Base-by-base conservation (phyloP, 2,888 invertebrate genomes). In the Nebria brevicollis region DNA sequence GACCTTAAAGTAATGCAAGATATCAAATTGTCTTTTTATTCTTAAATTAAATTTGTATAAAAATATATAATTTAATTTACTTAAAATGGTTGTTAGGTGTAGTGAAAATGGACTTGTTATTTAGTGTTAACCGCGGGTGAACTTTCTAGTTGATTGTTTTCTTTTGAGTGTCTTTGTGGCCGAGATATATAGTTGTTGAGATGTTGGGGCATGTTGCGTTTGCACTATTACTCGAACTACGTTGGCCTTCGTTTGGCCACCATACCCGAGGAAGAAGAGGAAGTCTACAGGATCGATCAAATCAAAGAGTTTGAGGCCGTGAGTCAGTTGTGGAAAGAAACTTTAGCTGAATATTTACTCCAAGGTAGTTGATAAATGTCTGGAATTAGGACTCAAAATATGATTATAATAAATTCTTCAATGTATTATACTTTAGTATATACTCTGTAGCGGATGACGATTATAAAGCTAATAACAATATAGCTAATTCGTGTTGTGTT, bases 221-320 rank as follows among this genome's bases (percentile, higher is more conserved):
- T 96, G 91, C 95, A 95, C 89, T 95, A 94, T 89, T 96, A 93
- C 90, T 95, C 95, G 88, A 94, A 95, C 91, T 92, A 94, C 90
- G 93, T 94, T 89, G 86, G 88, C 85, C 91, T 93, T 89, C 89
- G 90, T 85, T 91, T 95, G 87, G 90, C 91, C 82, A 89, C 92
- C 88, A 92, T 92, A 89, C 90, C 90, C 89, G 91, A 90, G 85
- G 89, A 88, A 86, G 76, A 76, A 1, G 89, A 86, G 91, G 92
- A 92, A 82, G 94, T 95, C 86, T 95, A 95, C 90, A 93, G 95
- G 84, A 91, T 94, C 89, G 95, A 95, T 88, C 94, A 95, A 89
- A 96, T 96, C 90, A 95, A 95, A 91, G 96, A 96, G 90, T 96
- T 96, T 89, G 96, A 95, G 87, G 92, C 93, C 84, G 92, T 95